Evolutionary conservation across 2,888 invertebrate genomes (phyloP).

Genomic region (Pediacus dermestoides): DNA sequence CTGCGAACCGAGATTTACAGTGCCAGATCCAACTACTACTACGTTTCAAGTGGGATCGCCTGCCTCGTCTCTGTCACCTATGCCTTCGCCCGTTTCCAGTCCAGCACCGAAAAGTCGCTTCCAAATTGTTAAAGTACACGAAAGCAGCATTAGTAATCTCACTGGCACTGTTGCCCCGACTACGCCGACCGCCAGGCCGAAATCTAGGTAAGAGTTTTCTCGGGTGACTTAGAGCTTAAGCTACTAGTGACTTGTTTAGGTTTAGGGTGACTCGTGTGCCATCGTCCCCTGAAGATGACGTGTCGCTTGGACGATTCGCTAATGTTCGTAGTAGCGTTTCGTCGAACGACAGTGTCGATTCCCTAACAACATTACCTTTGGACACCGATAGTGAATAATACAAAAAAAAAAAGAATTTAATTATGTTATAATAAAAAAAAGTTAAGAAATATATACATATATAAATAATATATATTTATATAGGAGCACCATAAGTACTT

Average conservation of each 20-base stretch:
- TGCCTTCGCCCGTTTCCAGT: conserved; percentile 29
- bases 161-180: conserved; percentile 8
- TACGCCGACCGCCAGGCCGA: conserved; percentile 13
- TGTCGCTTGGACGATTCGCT: conserved; percentile 30
- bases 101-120: conserved; percentile 36
- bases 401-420: conserved; percentile 11
- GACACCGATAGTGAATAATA: conserved; percentile 34
- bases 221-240: conserved; percentile 1
- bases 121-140: conserved; percentile 34
- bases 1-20: conserved; percentile 37
- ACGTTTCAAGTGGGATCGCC: conserved; percentile 17
- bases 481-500: no score
- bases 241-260: conserved; percentile 13
- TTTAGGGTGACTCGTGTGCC: conserved; percentile 35
- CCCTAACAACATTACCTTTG: conserved; percentile 33
- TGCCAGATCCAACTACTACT: conserved; percentile 25
- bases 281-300: conserved; percentile 35
- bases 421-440: conserved; percentile 1
- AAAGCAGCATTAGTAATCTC: conserved; percentile 19
- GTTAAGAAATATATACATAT: no score
- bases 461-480: no score
- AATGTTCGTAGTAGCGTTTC: conserved; percentile 39
- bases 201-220: conserved; percentile 17
- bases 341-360: conserved; percentile 40
- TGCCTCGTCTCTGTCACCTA: conserved; percentile 6